These are phyloP conservation scores for Ferdinandea cuprea DNA, from an alignment of 2,888 invertebrate genomes.

Conservation along the genomic window DNA sequence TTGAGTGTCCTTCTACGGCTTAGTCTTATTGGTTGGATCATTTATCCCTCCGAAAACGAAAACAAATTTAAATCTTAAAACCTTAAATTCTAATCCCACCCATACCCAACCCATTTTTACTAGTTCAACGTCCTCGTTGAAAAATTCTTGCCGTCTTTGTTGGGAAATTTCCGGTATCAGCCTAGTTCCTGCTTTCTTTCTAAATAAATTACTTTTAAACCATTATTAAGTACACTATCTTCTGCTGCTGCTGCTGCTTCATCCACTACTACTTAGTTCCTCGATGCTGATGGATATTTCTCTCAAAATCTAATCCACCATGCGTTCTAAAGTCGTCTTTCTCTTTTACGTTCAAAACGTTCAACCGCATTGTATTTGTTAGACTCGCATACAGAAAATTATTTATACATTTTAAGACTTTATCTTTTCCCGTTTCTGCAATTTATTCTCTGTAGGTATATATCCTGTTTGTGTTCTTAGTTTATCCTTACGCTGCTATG, in stretches of 20 bases:
- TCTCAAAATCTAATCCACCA: background rate
- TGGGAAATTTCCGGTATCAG: background rate
- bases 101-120: background rate
- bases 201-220: conserved; percentile 1
- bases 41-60: too few relatives aligned
- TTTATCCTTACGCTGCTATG: background rate
- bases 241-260: background rate
- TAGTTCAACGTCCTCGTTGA: conserved; percentile 1
- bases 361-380: conserved; percentile 12
- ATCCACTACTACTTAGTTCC: background rate
- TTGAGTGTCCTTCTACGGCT: too few relatives aligned
- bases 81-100: too few relatives aligned
- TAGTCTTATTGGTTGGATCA: too few relatives aligned
- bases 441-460: conserved; percentile 4
- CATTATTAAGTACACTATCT: too few relatives aligned
- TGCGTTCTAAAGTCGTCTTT: conserved; percentile 9
- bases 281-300: background rate
- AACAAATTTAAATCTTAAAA: too few relatives aligned
- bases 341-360: too few relatives aligned
- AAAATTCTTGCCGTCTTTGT: background rate
- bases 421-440: background rate
- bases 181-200: background rate
- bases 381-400: conserved; percentile 10
- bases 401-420: conserved; percentile 22
- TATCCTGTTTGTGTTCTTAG: background rate